Base-by-base conservation (phyloP, 2,888 invertebrate genomes). In the Cataglyphis cursor region DNA sequence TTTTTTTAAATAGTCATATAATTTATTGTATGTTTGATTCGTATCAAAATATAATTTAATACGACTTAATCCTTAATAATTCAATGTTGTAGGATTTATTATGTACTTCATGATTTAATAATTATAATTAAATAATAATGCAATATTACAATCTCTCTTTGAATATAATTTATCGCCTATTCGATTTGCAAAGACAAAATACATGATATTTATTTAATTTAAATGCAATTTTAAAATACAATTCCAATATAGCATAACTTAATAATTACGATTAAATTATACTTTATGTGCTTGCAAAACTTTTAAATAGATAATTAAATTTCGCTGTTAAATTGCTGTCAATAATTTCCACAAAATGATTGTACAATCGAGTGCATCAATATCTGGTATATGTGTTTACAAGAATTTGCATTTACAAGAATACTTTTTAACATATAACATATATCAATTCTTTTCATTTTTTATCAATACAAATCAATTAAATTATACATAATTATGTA, bases 81-180 rank as follows among this genome's bases (percentile, higher is more conserved):
- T 61, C n/a, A 6, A n/a, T 61, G 44, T 61, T 35, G 15, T 41
- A 57, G 8, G n/a, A 44, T 61, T n/a, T 31, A 61, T 41, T 41
- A 18, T 51, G 9, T 61, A 44, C 44, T 74, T 61, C 8, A 35
- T 18, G 12, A 64, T 38, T 65, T 10, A 38, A 54, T 65, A 65
- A 51, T 38, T 35, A 41, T 75, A 65, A 66, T 28, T 38, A 51
- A 48, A 41, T 66, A 66, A 41, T 66, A 54, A 54, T 44, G 10
- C 18, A 59, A 41, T 41, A 59, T 59, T 38, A 3, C 18, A 18
- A 38, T 9, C 8, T 21, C 21, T 6, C 1, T 44, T 68, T 28
- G 57, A 57, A 38, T 38, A 38, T 70, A 5, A 4, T 31, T 73
- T 31, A 31, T 62, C 21, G 21, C 3, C 3, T 15, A 24, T 59